phyloP scores from a whole-genome alignment of 2,113 vertebrate species.

The Motacilla alba region DNA sequence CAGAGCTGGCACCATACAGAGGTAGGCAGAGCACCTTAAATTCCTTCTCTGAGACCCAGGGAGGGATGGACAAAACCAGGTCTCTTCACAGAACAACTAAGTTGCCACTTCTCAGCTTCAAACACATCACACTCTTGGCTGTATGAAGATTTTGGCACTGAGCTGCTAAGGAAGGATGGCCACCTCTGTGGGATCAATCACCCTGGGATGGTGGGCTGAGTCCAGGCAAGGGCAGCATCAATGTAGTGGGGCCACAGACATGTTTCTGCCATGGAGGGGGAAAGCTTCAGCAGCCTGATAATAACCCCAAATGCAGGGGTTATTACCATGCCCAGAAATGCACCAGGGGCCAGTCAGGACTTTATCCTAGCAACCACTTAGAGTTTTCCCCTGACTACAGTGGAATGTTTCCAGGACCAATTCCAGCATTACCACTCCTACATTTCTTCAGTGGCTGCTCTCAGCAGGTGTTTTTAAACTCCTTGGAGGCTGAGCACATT shows the following conservation, averaged over 20 bases:
- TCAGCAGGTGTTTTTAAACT: not conserved
- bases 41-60: not conserved
- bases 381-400: not conserved
- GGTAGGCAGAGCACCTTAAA: not conserved
- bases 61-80: not conserved
- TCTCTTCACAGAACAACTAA: not conserved
- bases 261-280: not conserved
- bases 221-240: accelerated
- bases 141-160: not conserved
- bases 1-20: not conserved
- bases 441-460: not conserved
- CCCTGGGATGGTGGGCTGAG: not conserved
- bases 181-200: not conserved
- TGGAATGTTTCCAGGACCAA: not conserved
- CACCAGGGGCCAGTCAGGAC: not conserved
- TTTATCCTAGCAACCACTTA: not conserved
- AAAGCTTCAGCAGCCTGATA: not conserved
- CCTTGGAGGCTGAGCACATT: not conserved
- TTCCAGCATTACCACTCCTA: not conserved
- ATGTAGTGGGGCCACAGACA: not conserved
- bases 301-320: not conserved
- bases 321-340: not conserved
- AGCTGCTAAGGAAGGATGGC: not conserved
- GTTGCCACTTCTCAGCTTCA: not conserved
- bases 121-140: not conserved